phyloP scores from a whole-genome alignment of 2,888 invertebrate genomes.

The Choristoneura rosaceana region DNA sequence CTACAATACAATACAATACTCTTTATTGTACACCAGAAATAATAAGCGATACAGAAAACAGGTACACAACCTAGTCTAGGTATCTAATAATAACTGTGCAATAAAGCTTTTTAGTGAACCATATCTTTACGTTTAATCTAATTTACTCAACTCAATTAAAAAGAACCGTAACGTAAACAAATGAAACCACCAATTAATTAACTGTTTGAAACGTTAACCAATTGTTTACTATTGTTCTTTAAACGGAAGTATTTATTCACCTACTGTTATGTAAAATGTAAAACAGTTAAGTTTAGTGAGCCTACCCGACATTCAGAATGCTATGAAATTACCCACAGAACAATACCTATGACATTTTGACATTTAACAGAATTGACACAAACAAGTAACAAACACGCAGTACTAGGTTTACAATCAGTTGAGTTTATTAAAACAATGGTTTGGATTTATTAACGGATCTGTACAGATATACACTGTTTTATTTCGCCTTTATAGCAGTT shows the following conservation, averaged over 20 bases:
- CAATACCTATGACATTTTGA: neutral
- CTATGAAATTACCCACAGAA: neutral
- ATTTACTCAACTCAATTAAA: neutral
- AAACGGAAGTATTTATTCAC: conserved; percentile 9
- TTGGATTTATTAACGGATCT: too few relatives aligned
- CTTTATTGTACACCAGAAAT: too few relatives aligned
- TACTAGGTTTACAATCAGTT: neutral
- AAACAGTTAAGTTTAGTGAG: neutral
- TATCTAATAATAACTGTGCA: neutral
- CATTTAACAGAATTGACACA: neutral
- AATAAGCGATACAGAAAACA: too few relatives aligned
- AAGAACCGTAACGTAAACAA: neutral
- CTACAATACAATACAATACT: too few relatives aligned
- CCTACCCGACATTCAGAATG: neutral
- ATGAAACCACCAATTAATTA: neutral
- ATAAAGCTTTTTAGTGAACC: neutral
- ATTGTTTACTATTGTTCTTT: neutral
- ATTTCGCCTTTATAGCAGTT: too few relatives aligned
- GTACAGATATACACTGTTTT: too few relatives aligned
- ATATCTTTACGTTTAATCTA: neutral
- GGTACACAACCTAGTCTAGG: too few relatives aligned
- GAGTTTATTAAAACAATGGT: neutral
- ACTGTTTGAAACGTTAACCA: neutral
- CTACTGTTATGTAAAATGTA: neutral
- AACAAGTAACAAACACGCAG: neutral